Evolutionary conservation across 2,113 vertebrate genomes (phyloP).

Genomic region (Acanthisitta chloris): DNA sequence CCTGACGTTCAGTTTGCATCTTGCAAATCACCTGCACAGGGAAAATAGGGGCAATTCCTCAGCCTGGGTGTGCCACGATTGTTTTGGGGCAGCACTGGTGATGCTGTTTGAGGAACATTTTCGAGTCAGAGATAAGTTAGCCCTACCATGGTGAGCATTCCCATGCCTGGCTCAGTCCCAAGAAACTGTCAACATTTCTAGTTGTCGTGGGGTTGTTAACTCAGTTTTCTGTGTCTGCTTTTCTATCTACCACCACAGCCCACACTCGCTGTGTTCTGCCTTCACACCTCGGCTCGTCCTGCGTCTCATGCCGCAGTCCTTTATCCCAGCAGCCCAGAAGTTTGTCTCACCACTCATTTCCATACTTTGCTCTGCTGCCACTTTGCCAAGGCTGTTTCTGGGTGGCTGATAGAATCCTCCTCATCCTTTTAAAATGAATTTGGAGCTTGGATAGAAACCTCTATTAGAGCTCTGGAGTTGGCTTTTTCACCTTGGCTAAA

Average conservation of each 20-base stretch:
- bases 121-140: neutral
- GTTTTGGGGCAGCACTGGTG: neutral
- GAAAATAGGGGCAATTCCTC: neutral
- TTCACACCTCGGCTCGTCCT: conserved; percentile 38
- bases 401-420: neutral
- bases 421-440: neutral
- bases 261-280: conserved; percentile 32
- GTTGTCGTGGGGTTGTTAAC: conserved; percentile 39
- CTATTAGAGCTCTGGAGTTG: neutral
- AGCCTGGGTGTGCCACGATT: neutral
- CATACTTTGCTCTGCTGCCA: neutral
- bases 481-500: neutral
- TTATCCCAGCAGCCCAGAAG: conserved; percentile 31
- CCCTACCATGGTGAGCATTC: neutral
- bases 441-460: neutral
- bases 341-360: conserved; percentile 17
- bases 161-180: conserved; percentile 36
- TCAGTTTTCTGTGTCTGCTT: conserved; percentile 43
- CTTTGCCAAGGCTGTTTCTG: conserved; percentile 1
- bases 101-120: neutral
- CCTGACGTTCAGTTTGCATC: neutral
- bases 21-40: neutral
- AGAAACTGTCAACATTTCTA: conserved; percentile 5
- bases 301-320: conserved; percentile 14
- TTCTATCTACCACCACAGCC: neutral